These are phyloP conservation scores for Temnothorax nylanderi DNA, from an alignment of 1,140 invertebrate genomes.

Conservation along the genomic window DNA sequence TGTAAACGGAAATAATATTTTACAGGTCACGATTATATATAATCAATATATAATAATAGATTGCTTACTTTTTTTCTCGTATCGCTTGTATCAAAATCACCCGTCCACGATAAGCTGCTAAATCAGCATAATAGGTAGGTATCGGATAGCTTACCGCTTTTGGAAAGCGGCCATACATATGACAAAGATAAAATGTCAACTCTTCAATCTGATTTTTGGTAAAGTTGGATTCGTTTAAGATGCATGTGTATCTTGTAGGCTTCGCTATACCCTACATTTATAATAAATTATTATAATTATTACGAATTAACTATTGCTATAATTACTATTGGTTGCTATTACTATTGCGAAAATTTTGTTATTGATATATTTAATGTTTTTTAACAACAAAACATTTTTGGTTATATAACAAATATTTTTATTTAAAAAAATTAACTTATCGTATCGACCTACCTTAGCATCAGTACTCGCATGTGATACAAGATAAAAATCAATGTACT, in stretches of 20 bases:
- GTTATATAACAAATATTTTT: constrained; percentile 20
- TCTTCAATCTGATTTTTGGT: constrained; percentile 92
- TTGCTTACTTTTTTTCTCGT: too few species aligned
- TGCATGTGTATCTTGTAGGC: constrained; percentile 94
- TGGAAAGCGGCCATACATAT: constrained; percentile 95
- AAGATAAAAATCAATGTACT: constrained; percentile 94
- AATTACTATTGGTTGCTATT: not conserved
- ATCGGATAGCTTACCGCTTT: constrained; percentile 96
- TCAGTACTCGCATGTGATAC: constrained; percentile 89
- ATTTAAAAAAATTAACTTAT: constrained; percentile 27
- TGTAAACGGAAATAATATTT: too few species aligned
- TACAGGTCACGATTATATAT: not conserved
- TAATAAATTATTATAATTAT: constrained; percentile 12
- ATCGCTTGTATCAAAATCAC: constrained; percentile 52
- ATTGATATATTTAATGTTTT: not conserved
- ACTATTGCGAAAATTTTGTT: not conserved
- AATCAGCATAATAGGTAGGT: constrained; percentile 97
- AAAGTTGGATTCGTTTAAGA: constrained; percentile 93
- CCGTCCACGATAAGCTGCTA: constrained; percentile 92
- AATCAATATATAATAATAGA: not conserved
- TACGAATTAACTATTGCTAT: not conserved
- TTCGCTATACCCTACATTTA: constrained; percentile 92
- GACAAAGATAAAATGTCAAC: constrained; percentile 95
- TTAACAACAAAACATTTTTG: not conserved
- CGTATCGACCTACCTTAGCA: constrained; percentile 86